phyloP scores from a whole-genome alignment of 2,113 vertebrate genomes.

The Dendrocopos noguchii region DNA sequence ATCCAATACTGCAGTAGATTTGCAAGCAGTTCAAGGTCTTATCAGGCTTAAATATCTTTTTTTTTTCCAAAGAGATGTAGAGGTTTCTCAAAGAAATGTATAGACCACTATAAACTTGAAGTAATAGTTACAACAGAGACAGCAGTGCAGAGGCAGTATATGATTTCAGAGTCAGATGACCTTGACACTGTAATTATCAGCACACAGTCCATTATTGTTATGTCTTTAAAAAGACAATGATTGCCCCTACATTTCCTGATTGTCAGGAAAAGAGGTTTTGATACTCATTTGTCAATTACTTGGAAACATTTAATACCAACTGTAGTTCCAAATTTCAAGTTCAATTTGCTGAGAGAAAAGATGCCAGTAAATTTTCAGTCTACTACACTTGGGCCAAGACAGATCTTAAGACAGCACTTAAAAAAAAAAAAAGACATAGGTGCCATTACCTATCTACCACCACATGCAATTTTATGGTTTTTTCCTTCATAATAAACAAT shows the following conservation, averaged over 20 bases:
- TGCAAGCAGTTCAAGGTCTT: constrained; percentile 47
- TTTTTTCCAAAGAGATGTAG: neutral
- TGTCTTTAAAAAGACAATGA: constrained; percentile 12
- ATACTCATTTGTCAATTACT: constrained; percentile 13
- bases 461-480: neutral
- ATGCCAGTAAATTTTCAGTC: neutral
- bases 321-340: neutral
- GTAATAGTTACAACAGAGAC: neutral
- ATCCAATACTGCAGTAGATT: constrained; percentile 36
- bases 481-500: neutral
- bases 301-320: neutral
- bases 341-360: neutral
- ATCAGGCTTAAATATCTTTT: neutral
- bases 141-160: neutral
- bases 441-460: neutral
- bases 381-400: neutral
- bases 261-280: neutral
- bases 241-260: neutral
- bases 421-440: neutral
- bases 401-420: neutral
- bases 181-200: constrained; percentile 19
- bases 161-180: constrained; percentile 1
- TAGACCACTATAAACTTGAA: neutral
- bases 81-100: neutral
- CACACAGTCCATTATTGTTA: neutral